Evolutionary conservation across 2,113 vertebrate genomes (phyloP), one percentile per base, ranked within the genome.

Genomic region (Prunella fulvescens): DNA sequence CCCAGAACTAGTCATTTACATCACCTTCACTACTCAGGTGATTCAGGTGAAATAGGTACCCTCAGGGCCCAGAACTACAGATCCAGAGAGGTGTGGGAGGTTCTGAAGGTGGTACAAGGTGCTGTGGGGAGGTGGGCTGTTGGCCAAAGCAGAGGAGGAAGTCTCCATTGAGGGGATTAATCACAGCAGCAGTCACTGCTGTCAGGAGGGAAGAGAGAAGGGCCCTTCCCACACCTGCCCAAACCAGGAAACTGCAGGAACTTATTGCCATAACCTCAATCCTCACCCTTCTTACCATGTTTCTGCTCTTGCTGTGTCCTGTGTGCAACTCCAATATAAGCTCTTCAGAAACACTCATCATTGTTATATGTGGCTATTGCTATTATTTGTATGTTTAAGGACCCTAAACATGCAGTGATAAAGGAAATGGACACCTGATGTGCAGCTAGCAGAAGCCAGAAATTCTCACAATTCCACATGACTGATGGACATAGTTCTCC

Each of bases 141-240:
- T 0, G 0, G 14, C n/a, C 4, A 2, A 11, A 76, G 44, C 28
- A 23, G 28, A 7, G 0, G 10, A 56, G 20, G 25, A 58, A n/a
- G 11, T 51, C 13, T 64, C 29, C n/a, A 10, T 4, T 35, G 24
- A 69, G 11, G 12, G 9, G 11, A 31, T 37, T 50, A 81, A 67
- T 54, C 61, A 54, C 39, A 85, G 44, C 14, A 87, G 51, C 11
- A 20, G 44, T 13, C 33, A 12, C 65, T 42, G 20, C 20, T 65
- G 19, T 28, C 37, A 48, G 48, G 16, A 72, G 28, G 3, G 19
- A 42, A 60, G 22, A 29, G 28, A 83, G 33, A 78, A 60, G 25
- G 40, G 50, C 19, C 8, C 4, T 67, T 9, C 12, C 5, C 19
- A 67, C 26, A 47, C 7, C 25, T 50, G 8, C 15, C 23, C 35